phyloP scores from a whole-genome alignment of 2,113 vertebrate species.

The Oostethus manadensis region DNA sequence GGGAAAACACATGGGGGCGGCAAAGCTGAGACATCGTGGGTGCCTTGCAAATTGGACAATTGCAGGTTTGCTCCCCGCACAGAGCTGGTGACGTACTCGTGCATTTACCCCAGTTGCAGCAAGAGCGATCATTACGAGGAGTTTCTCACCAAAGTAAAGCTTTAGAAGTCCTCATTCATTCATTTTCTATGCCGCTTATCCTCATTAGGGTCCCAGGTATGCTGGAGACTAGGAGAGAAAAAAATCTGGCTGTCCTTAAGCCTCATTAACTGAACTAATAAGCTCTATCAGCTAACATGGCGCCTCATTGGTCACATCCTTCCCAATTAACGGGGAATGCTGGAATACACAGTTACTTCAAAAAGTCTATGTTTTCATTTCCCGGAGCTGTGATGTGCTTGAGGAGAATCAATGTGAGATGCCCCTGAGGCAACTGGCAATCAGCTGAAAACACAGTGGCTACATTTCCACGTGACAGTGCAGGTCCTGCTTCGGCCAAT shows the following conservation, averaged over 20 bases:
- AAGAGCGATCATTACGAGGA: not conserved
- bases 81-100: not conserved
- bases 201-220: no score
- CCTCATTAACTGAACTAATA: no score
- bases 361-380: not conserved
- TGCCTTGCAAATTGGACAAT: conserved; percentile 1
- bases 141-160: not conserved
- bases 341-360: no score
- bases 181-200: no score
- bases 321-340: not conserved
- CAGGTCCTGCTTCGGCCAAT: conserved; percentile 20
- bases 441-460: conserved; percentile 14
- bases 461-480: conserved; percentile 34
- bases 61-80: not conserved
- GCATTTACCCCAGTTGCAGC: not conserved
- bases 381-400: conserved; percentile 9
- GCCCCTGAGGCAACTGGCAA: not conserved
- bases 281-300: no score
- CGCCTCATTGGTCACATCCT: not conserved
- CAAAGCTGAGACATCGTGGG: not conserved
- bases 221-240: no score
- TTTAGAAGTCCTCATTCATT: no score
- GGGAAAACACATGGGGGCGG: not conserved
- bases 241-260: no score
- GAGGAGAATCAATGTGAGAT: conserved; percentile 12